A percentile compares a stretch with the other conserved stretches of the same genome.
phyloP scores from a whole-genome alignment of 2,113 vertebrate genomes.

The Rattus rattus region DNA sequence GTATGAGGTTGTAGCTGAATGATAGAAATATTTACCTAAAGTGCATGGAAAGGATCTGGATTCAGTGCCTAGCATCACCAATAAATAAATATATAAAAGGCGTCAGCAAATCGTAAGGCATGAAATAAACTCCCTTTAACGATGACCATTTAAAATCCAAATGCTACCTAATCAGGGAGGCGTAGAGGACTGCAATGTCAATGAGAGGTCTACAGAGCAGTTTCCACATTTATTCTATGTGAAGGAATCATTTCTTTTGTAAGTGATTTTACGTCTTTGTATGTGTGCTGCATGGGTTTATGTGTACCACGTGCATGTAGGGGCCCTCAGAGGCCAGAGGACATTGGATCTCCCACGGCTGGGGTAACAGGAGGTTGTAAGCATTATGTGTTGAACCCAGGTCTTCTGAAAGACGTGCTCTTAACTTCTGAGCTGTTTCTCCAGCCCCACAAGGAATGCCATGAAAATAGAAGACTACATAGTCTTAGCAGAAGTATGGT shows the following conservation, averaged over 20 bases:
- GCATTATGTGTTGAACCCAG: background rate
- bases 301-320: background rate
- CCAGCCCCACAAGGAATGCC: background rate
- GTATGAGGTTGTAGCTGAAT: background rate
- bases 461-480: background rate
- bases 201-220: background rate
- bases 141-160: conserved; percentile 13
- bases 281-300: background rate
- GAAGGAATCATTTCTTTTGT: background rate
- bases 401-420: background rate
- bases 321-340: background rate
- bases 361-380: background rate
- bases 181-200: background rate
- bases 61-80: background rate
- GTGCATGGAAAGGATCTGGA: background rate
- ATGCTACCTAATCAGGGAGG: background rate
- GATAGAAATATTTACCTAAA: background rate
- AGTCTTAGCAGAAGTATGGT: background rate
- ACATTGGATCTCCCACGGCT: background rate
- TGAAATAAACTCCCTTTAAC: background rate
- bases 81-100: background rate
- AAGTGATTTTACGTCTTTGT: background rate
- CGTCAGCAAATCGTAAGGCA: background rate
- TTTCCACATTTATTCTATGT: background rate
- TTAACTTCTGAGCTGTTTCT: background rate